These are phyloP conservation scores for Charina bottae DNA, from an alignment of 2,113 vertebrate genomes.

Conservation along the genomic window DNA sequence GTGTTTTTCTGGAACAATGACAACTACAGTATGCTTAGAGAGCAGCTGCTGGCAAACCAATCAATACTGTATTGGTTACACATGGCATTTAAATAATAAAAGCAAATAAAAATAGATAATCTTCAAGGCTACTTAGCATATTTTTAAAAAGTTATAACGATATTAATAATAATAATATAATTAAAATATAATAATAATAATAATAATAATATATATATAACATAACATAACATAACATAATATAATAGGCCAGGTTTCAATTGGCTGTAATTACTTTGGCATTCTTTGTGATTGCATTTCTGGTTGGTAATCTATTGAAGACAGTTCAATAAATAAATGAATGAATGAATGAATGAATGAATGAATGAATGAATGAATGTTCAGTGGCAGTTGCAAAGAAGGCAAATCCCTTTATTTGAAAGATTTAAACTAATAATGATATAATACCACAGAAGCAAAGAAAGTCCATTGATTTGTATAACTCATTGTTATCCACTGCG, in stretches of 20 bases:
- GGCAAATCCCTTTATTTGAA: neutral
- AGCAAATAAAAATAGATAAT: neutral
- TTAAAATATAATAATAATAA: too few species aligned
- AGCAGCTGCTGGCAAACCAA: neutral
- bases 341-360: too few species aligned
- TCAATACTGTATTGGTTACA: neutral
- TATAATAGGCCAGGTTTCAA: neutral
- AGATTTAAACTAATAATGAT: neutral
- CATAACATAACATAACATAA: neutral
- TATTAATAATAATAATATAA: too few species aligned
- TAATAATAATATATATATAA: too few species aligned
- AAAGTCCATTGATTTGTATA: neutral
- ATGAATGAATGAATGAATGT: too few species aligned
- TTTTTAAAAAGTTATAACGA: neutral
- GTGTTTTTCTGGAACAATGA: neutral
- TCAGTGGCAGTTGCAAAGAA: neutral
- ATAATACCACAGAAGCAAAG: neutral
- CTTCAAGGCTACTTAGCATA: neutral
- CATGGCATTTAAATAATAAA: conserved; percentile 1
- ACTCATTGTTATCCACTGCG: neutral
- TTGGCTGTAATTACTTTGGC: neutral
- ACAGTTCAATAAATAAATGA: too few species aligned
- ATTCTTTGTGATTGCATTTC: neutral
- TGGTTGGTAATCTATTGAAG: neutral
- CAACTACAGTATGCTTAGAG: neutral